Evolutionary conservation across 2,797 vertebrate species (phyloP).

Genomic region (Coranthus polyacanthus): DNA sequence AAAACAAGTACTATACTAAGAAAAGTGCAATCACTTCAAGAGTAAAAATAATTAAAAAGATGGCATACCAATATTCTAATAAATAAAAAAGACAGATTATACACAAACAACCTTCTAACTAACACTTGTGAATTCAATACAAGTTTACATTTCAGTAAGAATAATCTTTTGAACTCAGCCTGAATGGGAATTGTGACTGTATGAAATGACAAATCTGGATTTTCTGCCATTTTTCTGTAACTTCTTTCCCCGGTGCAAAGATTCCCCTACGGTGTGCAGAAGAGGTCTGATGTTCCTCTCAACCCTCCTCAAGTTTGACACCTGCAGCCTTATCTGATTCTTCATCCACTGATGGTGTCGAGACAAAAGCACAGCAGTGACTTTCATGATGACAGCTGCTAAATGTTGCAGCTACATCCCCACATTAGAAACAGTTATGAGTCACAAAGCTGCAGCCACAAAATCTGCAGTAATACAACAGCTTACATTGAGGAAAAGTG

Average conservation of each 20-base stretch:
- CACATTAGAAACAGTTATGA: conserved; percentile 23
- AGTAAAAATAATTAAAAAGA: too few species aligned
- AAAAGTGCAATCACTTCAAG: too few species aligned
- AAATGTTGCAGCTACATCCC: conserved; percentile 10
- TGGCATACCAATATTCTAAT: too few species aligned
- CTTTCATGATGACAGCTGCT: conserved; percentile 42
- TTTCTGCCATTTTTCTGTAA: neutral
- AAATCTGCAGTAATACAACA: neutral
- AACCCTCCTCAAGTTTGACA: conserved; percentile 12
- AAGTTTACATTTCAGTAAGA: neutral
- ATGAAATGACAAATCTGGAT: too few species aligned
- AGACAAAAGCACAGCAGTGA: conserved; percentile 60
- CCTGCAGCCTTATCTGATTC: conserved; percentile 44
- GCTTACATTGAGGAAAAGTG: conserved; percentile 16
- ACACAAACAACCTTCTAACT: neutral
- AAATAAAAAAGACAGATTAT: too few species aligned
- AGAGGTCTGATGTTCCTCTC: conserved; percentile 22
- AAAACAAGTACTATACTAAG: too few species aligned
- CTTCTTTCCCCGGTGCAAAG: conserved; percentile 4
- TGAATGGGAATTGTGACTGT: neutral
- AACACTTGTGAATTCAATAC: neutral
- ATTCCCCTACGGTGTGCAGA: conserved; percentile 12
- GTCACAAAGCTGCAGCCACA: conserved; percentile 5
- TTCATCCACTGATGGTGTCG: conserved; percentile 72
- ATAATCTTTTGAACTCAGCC: neutral